Percentiles rank a stretch among this genome's conserved stretches.
Evolutionary conservation across 2,797 vertebrate genomes (phyloP).

Genomic region (Hypotaenidia okinawae): DNA sequence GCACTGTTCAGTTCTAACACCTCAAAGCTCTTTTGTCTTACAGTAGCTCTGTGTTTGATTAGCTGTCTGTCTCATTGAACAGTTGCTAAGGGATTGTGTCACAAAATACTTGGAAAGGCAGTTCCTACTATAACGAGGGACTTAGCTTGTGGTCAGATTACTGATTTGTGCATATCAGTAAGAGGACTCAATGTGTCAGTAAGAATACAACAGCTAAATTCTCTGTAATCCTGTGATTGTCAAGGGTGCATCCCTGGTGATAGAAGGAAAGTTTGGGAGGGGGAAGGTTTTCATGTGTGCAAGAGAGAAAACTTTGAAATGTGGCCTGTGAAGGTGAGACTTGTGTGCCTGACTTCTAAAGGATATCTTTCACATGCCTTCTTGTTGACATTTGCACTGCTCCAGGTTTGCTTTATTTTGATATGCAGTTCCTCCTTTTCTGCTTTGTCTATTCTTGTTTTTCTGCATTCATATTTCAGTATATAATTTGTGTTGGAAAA

Average conservation of each 20-base stretch:
- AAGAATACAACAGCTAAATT: neutral
- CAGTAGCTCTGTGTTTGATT: neutral
- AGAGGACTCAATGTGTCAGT: neutral
- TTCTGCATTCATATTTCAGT: neutral
- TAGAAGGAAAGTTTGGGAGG: neutral
- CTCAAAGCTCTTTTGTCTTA: neutral
- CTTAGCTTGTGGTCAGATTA: neutral
- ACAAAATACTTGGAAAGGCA: neutral
- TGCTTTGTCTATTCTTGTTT: neutral
- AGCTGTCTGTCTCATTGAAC: neutral
- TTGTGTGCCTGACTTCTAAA: neutral
- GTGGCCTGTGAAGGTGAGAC: neutral
- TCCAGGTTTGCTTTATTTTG: neutral
- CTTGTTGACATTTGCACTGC: neutral
- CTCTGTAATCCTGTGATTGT: neutral
- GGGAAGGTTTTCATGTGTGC: neutral
- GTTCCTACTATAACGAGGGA: neutral
- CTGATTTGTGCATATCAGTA: neutral
- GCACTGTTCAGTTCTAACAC: neutral
- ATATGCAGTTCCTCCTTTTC: neutral
- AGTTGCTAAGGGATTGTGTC: neutral
- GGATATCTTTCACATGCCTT: neutral
- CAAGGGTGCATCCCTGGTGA: neutral
- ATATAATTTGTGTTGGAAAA: neutral
- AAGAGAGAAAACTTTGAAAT: neutral